Base-by-base conservation (phyloP, 2,888 invertebrate genomes). In the Ischnus inquisitorius region DNA sequence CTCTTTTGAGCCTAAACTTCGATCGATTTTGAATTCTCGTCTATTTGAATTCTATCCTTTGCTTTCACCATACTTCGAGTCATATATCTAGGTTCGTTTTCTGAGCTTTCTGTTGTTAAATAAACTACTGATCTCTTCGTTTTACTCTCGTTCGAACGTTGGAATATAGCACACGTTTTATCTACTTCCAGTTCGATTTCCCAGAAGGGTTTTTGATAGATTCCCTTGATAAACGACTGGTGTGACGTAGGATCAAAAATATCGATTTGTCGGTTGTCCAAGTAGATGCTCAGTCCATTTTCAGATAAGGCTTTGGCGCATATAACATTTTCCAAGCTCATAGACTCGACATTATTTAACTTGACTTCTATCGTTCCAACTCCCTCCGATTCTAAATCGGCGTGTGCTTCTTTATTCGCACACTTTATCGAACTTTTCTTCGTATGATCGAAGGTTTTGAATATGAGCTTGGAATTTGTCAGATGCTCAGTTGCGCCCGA, bases 401-500 rank as follows among this genome's bases (percentile, higher is more conserved):
- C 87, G 10, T 34, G 46, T 39, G 67, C 39, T 57, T 86, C 80
- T 75, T 85, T 86, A 80, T 88, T 88, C 2, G 87, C 87, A 74
- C 87, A 84, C 51, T 84, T 87, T 54, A 87, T 87, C 69, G 48
- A 67, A 48, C 82, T 77, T 8, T 65, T 72, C 46, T 86, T 72
- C 10, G 43, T 65, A 34, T 82, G 68, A 68, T 85, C 71, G 71
- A 88, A 85, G 1, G 67, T 75, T 84, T 83, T 85, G 43, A 87
- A 87, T 64, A 84, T 85, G 43, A 85, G 62, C 60, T 77, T 86
- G 12, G 81, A 83, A 71, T 87, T 88, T 14, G 87, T 83, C 8
- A 87, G 43, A 62, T 88, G 87, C 22, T 86, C 86, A 12, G 87
- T 88, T 12, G 87, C 88, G 1, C 87, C 87, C 5, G 87, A 88